Base-by-base conservation (phyloP, 2,797 vertebrate species). In the Tragopan temminckii region DNA sequence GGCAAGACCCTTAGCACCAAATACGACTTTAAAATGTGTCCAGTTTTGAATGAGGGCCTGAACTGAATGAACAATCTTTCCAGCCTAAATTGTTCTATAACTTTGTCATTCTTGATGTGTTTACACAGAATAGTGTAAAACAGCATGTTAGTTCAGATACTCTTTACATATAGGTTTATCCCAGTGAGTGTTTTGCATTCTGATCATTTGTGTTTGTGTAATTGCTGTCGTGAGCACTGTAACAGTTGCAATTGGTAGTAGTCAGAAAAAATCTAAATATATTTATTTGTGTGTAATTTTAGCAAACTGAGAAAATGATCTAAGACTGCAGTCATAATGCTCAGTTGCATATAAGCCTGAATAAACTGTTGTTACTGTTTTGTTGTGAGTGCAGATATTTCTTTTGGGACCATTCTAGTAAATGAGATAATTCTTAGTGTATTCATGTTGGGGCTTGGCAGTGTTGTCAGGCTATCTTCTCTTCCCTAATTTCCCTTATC, bases 141-240 rank as follows among this genome's bases (percentile, higher is more conserved):
- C 38, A 62, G 29, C 8, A 4, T 40, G 16, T 36, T 63, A 43
- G n/a, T 43, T 79, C 25, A 64, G 52, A 55, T 4, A 5, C 16
- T 43, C 17, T 50, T 11, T 36, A 74, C n/a, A 40, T 7, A 3
- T 4, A 40, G 5, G 3, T 63, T 85, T 79, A 35, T 81, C n/a
- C 5, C 33, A 13, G 20, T 29, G 0, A 0, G 3, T 66, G 11
- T 67, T 31, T 43, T 77, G 13, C 16, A 0, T 82, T 87, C 57
- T 72, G 31, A 6, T 46, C 76, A 14, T 59, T 61, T 48, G 15
- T 45, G 16, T 79, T 70, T 53, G 29, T 74, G 40, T 61, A n/a
- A 29, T 16, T 80, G 9, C 40, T 52, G 61, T 14, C 31, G 18
- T 76, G 33, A 88, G 40, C 57, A 40, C 18, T 12, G 1, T 46